Percentiles rank a stretch among this genome's conserved stretches.
Conservation (phyloP, 2,113 vertebrate genomes). For the Rhizomys pruinosus region DNA sequence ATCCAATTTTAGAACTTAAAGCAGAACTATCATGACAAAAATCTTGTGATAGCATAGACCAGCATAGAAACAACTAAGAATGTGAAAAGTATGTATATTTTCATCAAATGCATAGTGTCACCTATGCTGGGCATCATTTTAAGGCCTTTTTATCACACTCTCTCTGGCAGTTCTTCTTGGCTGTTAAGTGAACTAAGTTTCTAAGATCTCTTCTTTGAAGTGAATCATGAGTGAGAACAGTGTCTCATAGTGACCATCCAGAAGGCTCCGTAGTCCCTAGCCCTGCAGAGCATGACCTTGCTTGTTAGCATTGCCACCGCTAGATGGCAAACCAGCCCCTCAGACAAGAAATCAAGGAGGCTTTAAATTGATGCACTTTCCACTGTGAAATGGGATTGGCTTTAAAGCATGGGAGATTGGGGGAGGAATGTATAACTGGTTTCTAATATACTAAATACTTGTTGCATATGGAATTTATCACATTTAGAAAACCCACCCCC, state of each 20-base stretch:
- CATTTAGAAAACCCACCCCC: slow-evolving; percentile 54
- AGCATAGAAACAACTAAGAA: not conserved
- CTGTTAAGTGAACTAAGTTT: not conserved
- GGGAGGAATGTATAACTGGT: not conserved
- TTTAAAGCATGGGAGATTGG: not conserved
- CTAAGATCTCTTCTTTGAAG: not conserved
- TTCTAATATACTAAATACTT: not conserved
- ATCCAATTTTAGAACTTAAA: slow-evolving; percentile 23
- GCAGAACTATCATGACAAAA: not conserved
- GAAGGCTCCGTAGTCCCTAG: not conserved
- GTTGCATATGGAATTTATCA: slow-evolving; percentile 64
- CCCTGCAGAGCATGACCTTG: not conserved
- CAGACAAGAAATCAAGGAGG: not conserved
- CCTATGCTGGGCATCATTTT: not conserved
- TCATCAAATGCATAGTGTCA: not conserved
- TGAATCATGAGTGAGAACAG: not conserved
- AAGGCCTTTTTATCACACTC: not conserved
- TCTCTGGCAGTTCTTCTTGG: not conserved
- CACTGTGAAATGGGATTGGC: slow-evolving; percentile 28
- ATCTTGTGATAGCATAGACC: not conserved
- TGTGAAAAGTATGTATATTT: not conserved
- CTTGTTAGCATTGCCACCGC: slow-evolving; percentile 60
- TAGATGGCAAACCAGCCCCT: slow-evolving; percentile 77
- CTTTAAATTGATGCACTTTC: not conserved
- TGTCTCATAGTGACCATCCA: not conserved